A percentile compares a stretch with the other conserved stretches of the same genome.
Evolutionary conservation across 37 sponge, comb jelly and placozoan species (phyloP).

Genomic region (Geodia barretti): DNA sequence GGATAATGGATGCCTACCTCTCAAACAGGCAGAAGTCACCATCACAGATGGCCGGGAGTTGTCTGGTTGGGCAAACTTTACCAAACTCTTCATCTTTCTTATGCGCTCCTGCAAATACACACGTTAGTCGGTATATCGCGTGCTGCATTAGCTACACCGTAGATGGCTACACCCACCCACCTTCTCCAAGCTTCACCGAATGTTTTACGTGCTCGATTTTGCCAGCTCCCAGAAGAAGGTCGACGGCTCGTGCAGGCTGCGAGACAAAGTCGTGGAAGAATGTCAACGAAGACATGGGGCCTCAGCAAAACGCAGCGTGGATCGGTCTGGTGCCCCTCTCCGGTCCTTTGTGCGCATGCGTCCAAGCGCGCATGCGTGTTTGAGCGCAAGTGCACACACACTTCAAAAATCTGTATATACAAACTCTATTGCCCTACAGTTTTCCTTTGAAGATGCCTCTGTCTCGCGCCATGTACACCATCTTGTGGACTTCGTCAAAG

Average conservation of each 20-base stretch:
- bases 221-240: constrained; percentile 58
- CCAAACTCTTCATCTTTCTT: constrained; percentile 19
- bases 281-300: constrained; percentile 10
- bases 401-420: neutral
- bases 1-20: constrained; percentile 48
- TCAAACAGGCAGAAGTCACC: constrained; percentile 56
- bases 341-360: neutral
- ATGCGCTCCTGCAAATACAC: constrained; percentile 24
- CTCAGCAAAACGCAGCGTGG: too few relatives aligned
- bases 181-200: constrained; percentile 42
- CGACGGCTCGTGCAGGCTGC: constrained; percentile 68
- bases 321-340: too few relatives aligned
- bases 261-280: constrained; percentile 60
- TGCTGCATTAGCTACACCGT: neutral
- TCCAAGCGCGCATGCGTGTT: neutral
- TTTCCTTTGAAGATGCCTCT: constrained; percentile 34
- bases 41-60: constrained; percentile 59
- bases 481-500: constrained; percentile 74
- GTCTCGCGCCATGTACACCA: constrained; percentile 58
- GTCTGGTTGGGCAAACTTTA: constrained; percentile 19
- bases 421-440: neutral
- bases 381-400: neutral
- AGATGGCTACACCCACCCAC: too few relatives aligned
- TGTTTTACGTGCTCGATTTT: constrained; percentile 50
- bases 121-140: neutral